Base-by-base conservation (phyloP, 53 echinoderm and acorn worm genomes). In the Crossaster papposus region DNA sequence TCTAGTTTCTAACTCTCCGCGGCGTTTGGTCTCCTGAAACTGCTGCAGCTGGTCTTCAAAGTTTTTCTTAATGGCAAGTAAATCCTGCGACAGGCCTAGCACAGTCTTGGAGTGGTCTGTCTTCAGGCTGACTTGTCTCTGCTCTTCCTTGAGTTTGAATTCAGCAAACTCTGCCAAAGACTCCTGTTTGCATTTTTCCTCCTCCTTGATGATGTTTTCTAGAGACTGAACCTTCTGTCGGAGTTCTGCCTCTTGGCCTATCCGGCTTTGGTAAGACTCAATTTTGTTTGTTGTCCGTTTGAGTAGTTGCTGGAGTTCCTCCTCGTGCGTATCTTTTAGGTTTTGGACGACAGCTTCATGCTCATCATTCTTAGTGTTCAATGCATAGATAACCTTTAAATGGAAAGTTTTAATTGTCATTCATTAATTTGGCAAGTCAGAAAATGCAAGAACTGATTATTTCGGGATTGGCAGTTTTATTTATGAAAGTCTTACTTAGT, bases 351-450 rank as follows among this genome's bases (percentile, higher is more conserved):
- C 84, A 31, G 93, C 92, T 63, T 99, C 99, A 88, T 99, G 99
- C 76, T 99, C 99, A 88, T 99, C 99, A 72, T 99, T 99, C 81
- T 99, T 99, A 1, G 99, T 96, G 79, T 99, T 99, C 38, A 99
- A 87, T 74, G 99, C 94, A 91, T 99, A 99, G 54, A 99, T 99
- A 58, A 99, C 99, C 99, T 99, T 90, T 1, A 26, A 64, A 79
- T 13, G 20, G 32, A 81, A 38, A 44, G 5, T 7, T 44, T 44
- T 44, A 44, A 44, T 44, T 44, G 44, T 9, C 44, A 44, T 44
- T 44, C 44, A 58, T 20, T 58, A 58, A 18, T 15, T 58, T 58
- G 58, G 17, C 58, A 58, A 3, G 15, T 11, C 58, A 58, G 58
- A 58, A 58, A 20, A 1, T 44, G 18, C 62, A 68, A 68, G 22